Conservation (phyloP, 2,113 vertebrate genomes). For the rabbit (Oryctolagus cuniculus) region mOryCun1.1 NC_091449.1:38083501-38084000, state of each 20-base stretch:
- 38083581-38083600: background rate
- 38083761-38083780: background rate
- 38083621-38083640: background rate
- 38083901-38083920: too few relatives aligned
- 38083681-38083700: background rate
- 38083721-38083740: too few relatives aligned
- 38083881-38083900: too few relatives aligned
- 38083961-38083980: too few relatives aligned
- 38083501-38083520: rapidly evolving
- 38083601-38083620: background rate
- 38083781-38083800: background rate
- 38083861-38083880: too few relatives aligned
- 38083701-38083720: rapidly evolving
- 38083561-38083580: background rate
- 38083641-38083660: background rate
- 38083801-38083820: background rate
- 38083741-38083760: background rate
- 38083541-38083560: background rate
- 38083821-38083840: too few relatives aligned
- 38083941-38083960: too few relatives aligned
- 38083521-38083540: background rate
- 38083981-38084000: too few relatives aligned
- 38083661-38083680: background rate
- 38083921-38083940: too few relatives aligned
- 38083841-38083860: too few relatives aligned